Evolutionary conservation across 2,797 vertebrate genomes (phyloP).

Genomic region (Muscicapa striata): DNA sequence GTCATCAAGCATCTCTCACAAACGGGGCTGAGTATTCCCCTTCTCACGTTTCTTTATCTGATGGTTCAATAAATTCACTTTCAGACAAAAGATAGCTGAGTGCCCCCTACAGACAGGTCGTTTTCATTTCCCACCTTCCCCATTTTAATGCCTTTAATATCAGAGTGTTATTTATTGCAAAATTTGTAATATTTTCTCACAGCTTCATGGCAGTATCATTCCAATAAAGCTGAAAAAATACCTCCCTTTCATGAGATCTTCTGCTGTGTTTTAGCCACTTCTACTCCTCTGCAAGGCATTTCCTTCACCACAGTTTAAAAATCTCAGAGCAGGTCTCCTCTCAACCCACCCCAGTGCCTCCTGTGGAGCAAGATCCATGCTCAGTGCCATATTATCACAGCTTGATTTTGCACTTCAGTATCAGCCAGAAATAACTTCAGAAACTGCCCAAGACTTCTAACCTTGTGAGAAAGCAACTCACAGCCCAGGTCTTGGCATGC

Average conservation of each 20-base stretch:
- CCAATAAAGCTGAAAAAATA: neutral
- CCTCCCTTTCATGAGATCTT: neutral
- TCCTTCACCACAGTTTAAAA: neutral
- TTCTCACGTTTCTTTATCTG: neutral
- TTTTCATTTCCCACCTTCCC: neutral
- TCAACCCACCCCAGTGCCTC: rapidly evolving
- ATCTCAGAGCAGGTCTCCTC: neutral
- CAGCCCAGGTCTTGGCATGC: rapidly evolving
- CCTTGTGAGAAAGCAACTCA: neutral
- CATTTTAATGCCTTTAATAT: neutral
- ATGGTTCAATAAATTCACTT: neutral
- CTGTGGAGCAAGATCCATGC: rapidly evolving
- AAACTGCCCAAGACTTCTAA: neutral
- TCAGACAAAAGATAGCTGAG: neutral
- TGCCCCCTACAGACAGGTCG: neutral
- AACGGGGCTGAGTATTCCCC: neutral
- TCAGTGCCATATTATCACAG: neutral
- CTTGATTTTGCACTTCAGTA: neutral
- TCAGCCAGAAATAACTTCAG: neutral
- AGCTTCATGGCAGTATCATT: neutral
- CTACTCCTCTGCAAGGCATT: neutral
- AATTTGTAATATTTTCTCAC: neutral
- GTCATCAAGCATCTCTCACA: neutral
- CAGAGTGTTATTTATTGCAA: neutral
- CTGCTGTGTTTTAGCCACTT: neutral